Evolutionary conservation across 2,888 invertebrate genomes (phyloP).

Genomic region (Malachius bipustulatus): DNA sequence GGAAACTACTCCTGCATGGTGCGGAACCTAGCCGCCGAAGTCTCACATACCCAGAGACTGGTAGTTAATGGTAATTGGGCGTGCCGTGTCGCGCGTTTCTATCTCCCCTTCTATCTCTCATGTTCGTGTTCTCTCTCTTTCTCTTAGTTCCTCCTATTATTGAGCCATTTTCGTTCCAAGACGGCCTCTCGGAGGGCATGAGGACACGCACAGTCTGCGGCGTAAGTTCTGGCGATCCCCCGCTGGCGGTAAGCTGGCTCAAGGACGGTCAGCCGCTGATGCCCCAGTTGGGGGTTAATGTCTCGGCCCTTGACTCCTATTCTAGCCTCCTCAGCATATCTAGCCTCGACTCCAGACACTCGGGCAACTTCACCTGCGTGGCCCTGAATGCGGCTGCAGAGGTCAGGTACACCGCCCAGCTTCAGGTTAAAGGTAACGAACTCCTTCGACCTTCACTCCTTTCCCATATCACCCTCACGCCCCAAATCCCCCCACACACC

Average conservation of each 20-base stretch:
- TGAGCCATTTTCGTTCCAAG: conserved; percentile 76
- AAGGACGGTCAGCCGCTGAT: conserved; percentile 65
- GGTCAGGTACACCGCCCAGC: conserved; percentile 67
- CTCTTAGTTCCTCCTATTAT: conserved; percentile 71
- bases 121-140: conserved; percentile 42
- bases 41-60: conserved; percentile 59
- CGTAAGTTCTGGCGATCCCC: conserved; percentile 69
- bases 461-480: conserved; percentile 20
- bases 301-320: conserved; percentile 62
- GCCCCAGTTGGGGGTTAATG: conserved; percentile 53
- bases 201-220: conserved; percentile 71
- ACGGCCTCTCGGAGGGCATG: conserved; percentile 71
- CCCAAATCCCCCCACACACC: conserved; percentile 22
- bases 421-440: conserved; percentile 69
- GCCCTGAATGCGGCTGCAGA: conserved; percentile 68
- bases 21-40: conserved; percentile 59
- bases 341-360: conserved; percentile 60
- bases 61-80: conserved; percentile 63
- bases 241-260: conserved; percentile 68
- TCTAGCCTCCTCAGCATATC: conserved; percentile 67
- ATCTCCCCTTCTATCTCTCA: conserved; percentile 45
- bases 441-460: no score
- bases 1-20: conserved; percentile 69
- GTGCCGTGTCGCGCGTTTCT: conserved; percentile 35
- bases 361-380: conserved; percentile 67